Percentiles rank a stretch among this genome's conserved stretches.
These are phyloP conservation scores for Polydrusus tereticollis DNA, from an alignment of 2,888 invertebrate species.

Conservation along the genomic window DNA sequence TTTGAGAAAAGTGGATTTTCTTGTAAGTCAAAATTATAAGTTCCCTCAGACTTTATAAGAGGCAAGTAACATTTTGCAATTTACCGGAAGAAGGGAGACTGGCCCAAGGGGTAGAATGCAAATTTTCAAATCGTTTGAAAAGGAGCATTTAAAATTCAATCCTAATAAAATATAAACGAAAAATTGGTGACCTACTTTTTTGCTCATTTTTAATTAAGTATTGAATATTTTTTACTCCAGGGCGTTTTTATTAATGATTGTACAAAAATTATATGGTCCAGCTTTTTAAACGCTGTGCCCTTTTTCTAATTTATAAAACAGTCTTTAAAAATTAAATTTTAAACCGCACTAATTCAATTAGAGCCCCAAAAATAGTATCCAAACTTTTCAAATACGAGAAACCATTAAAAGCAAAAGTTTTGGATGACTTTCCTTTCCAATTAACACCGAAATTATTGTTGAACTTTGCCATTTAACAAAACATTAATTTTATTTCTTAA, in stretches of 20 bases:
- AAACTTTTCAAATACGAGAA: not conserved
- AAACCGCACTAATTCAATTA: not conserved
- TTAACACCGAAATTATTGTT: not conserved
- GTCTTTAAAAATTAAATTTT: not conserved
- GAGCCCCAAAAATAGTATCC: not conserved
- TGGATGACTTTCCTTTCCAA: not conserved
- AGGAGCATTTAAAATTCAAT: not conserved
- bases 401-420: not conserved
- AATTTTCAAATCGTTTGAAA: not conserved
- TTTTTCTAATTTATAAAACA: not conserved
- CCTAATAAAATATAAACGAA: not conserved
- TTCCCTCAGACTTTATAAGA: not conserved
- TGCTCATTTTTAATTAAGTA: not conserved
- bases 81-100: not conserved
- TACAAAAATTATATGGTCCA: not conserved
- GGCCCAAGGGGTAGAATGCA: not conserved
- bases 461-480: not conserved
- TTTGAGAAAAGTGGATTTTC: conserved; percentile 1
- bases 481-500: not conserved
- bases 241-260: too few relatives aligned
- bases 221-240: not conserved
- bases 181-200: not conserved
- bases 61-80: not conserved
- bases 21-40: conserved; percentile 2
- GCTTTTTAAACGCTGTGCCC: not conserved